A percentile compares a stretch with the other conserved stretches of the same genome.
These are phyloP conservation scores for Theocolax elegans DNA, from an alignment of 1,140 invertebrate species.

Conservation along the genomic window DNA sequence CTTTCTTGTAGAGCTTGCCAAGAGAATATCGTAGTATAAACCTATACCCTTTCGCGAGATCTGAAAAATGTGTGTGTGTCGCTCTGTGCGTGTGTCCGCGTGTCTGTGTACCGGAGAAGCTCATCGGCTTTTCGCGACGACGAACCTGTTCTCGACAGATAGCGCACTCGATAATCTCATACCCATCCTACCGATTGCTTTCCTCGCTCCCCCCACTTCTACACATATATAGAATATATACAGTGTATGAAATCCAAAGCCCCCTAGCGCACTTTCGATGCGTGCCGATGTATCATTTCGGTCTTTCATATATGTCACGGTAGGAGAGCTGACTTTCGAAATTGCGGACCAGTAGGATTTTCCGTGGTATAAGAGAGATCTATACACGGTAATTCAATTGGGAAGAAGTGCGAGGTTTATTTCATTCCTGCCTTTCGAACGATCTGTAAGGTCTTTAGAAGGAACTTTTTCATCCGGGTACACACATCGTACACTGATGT, in stretches of 20 bases:
- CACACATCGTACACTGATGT: too few species aligned
- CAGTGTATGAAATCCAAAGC: slow-evolving; percentile 15
- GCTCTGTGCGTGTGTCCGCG: not conserved
- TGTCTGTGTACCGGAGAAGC: slow-evolving; percentile 4
- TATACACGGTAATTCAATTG: slow-evolving; percentile 32
- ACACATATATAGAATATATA: not conserved
- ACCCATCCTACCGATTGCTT: too few species aligned
- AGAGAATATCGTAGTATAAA: not conserved
- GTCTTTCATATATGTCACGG: not conserved
- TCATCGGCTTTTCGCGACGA: slow-evolving; percentile 39
- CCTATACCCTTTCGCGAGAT: not conserved
- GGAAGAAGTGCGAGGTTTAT: slow-evolving; percentile 2
- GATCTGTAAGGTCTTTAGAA: not conserved
- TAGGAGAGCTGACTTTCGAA: not conserved
- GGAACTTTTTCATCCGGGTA: too few species aligned
- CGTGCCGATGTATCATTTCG: slow-evolving; percentile 26
- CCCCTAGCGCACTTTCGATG: not conserved
- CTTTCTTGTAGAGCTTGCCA: not conserved
- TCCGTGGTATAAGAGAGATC: slow-evolving; percentile 13
- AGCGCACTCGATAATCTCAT: slow-evolving; percentile 10
- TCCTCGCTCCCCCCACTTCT: too few species aligned
- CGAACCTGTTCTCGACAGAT: slow-evolving; percentile 38
- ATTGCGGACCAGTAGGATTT: slow-evolving; percentile 24
- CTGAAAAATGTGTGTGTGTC: not conserved
- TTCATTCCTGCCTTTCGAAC: too few species aligned